Conservation (phyloP, 2,113 vertebrate species). For the Brachirus orientalis region DNA sequence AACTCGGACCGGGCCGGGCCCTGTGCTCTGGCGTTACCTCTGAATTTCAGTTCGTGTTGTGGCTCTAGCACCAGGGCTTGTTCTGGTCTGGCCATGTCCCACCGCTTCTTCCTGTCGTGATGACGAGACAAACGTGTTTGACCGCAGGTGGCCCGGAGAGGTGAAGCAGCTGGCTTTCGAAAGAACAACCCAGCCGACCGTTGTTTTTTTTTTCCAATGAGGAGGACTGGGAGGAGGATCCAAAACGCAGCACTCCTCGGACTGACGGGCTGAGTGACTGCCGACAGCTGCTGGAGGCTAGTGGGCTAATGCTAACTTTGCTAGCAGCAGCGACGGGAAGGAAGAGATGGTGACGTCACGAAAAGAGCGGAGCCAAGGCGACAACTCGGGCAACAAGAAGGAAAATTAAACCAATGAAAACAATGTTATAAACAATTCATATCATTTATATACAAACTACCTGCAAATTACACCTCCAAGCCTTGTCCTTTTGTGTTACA, state of each 20-base stretch:
- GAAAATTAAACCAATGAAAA: too few species aligned
- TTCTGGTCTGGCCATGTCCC: conserved; percentile 90
- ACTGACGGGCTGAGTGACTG: conserved; percentile 27
- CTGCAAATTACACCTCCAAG: too few species aligned
- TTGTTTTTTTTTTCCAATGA: conserved; percentile 4
- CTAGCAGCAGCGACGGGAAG: conserved; percentile 36
- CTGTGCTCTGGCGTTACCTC: conserved; percentile 81
- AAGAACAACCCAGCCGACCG: conserved; percentile 33
- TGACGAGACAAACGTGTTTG: conserved; percentile 33
- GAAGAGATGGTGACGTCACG: conserved; percentile 35
- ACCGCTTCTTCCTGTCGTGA: conserved; percentile 65
- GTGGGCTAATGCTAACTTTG: conserved; percentile 56
- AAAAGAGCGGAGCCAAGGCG: not conserved
- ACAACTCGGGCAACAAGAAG: not conserved
- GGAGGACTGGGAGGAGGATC: conserved; percentile 10
- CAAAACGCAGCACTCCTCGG: conserved; percentile 35
- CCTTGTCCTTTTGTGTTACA: too few species aligned
- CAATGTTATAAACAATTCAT: too few species aligned
- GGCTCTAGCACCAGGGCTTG: conserved; percentile 90
- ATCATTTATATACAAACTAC: too few species aligned
- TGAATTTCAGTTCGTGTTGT: conserved; percentile 90
- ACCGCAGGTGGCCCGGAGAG: conserved; percentile 28
- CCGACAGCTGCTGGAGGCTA: conserved; percentile 70
- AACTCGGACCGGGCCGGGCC: conserved; percentile 13
- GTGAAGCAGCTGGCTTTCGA: conserved; percentile 32